These are phyloP conservation scores for Tricholauxania praeusta DNA, from an alignment of 2,888 invertebrate genomes.

Conservation along the genomic window DNA sequence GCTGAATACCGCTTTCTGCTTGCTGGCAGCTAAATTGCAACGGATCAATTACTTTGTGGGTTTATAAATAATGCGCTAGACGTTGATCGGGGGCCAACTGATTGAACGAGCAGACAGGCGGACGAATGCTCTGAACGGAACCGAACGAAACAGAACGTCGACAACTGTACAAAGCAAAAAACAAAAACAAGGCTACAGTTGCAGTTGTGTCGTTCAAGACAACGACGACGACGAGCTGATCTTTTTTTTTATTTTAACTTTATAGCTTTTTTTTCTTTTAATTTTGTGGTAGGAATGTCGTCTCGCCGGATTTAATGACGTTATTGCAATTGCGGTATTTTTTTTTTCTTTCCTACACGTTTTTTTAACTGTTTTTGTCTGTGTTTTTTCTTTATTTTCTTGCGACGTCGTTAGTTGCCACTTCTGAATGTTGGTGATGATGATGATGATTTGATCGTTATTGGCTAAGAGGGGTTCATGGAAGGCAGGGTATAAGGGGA, in stretches of 20 bases:
- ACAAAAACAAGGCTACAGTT: constrained; percentile 1
- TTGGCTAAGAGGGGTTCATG: no score
- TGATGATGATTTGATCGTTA: no score
- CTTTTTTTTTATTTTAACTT: constrained; percentile 3
- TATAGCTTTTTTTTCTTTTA: neutral
- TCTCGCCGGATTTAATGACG: constrained; percentile 63
- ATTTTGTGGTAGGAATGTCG: constrained; percentile 53
- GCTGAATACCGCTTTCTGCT: constrained; percentile 19
- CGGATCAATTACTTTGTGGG: constrained; percentile 61
- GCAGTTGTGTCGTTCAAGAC: constrained; percentile 8
- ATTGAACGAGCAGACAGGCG: no score
- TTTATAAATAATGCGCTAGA: constrained; percentile 34
- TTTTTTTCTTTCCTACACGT: constrained; percentile 32
- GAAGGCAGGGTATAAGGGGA: no score
- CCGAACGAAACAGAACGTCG: no score
- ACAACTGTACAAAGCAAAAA: no score
- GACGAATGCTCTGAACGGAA: no score
- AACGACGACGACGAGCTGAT: neutral
- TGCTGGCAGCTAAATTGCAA: constrained; percentile 52
- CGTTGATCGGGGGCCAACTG: neutral
- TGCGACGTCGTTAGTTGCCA: neutral
- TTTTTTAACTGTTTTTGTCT: constrained; percentile 50
- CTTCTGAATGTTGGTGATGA: no score
- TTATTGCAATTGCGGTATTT: constrained; percentile 41
- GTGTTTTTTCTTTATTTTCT: constrained; percentile 39